phyloP scores from a whole-genome alignment of 2,888 invertebrate species.

The Drosophila mimetica region DNA sequence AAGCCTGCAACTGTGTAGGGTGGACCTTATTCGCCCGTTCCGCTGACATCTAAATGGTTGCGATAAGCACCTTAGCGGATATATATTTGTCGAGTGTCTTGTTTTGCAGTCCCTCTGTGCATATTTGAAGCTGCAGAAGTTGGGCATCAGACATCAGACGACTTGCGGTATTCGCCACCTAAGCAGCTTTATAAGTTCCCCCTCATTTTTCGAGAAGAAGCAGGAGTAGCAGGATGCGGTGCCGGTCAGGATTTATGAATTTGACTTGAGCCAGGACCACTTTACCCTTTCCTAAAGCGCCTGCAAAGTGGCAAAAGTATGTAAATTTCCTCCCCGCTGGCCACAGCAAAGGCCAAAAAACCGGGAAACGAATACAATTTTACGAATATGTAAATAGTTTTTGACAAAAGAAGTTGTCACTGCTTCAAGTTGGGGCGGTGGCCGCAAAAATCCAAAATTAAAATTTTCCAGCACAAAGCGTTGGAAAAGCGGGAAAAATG shows the following conservation, averaged over 20 bases:
- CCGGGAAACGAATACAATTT: conserved; percentile 69
- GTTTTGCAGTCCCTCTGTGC: conserved; percentile 58
- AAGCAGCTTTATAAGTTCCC: conserved; percentile 41
- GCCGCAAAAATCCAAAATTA: conserved; percentile 72
- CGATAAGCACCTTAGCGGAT: conserved; percentile 36
- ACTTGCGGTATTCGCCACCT: conserved; percentile 40
- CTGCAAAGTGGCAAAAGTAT: conserved; percentile 33
- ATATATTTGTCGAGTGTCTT: conserved; percentile 66
- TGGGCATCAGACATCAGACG: conserved; percentile 48
- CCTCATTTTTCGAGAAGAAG: not conserved
- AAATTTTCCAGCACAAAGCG: conserved; percentile 51
- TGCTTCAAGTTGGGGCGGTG: conserved; percentile 38
- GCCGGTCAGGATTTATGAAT: conserved; percentile 65
- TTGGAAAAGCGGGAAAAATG: conserved; percentile 36
- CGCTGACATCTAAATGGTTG: conserved; percentile 19
- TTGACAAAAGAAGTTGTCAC: conserved; percentile 73
- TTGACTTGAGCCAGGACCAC: conserved; percentile 42
- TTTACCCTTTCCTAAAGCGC: conserved; percentile 2
- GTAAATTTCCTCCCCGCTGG: conserved; percentile 37
- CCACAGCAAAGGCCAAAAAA: conserved; percentile 59
- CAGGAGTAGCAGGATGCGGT: not conserved
- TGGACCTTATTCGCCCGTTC: not conserved
- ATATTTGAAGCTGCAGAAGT: conserved; percentile 46
- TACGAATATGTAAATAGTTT: conserved; percentile 64
- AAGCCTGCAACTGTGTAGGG: not conserved